Evolutionary conservation across 2,113 vertebrate genomes (phyloP).

Genomic region (Thinocorus orbignyianus): DNA sequence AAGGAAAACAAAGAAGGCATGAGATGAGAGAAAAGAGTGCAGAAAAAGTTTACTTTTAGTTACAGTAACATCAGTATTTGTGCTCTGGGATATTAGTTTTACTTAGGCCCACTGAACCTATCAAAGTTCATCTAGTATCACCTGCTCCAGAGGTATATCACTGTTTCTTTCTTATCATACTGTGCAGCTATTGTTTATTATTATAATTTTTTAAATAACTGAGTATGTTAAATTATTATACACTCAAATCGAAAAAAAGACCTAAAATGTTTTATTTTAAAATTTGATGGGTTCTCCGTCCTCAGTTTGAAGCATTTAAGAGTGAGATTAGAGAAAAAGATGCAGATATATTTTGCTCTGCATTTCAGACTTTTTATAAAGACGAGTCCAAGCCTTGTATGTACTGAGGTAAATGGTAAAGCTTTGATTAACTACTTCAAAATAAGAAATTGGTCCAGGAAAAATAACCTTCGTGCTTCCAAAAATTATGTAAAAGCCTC

Average conservation of each 20-base stretch:
- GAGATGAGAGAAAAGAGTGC: background rate
- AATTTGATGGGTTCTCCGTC: background rate
- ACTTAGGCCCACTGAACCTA: background rate
- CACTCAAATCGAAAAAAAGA: background rate
- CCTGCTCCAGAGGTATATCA: background rate
- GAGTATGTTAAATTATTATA: background rate
- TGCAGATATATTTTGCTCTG: background rate
- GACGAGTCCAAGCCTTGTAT: background rate
- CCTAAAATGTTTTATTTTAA: background rate
- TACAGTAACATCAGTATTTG: background rate
- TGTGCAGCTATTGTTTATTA: background rate
- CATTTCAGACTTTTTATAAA: background rate
- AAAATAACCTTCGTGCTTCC: background rate
- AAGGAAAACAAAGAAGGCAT: background rate
- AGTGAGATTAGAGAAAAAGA: background rate
- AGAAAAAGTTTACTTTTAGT: background rate
- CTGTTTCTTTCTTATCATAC: background rate
- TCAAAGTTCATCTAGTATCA: background rate
- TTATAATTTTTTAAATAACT: background rate
- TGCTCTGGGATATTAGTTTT: background rate
- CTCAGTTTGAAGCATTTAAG: background rate
- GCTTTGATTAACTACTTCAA: background rate
- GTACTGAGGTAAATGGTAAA: background rate
- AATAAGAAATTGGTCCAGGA: background rate
- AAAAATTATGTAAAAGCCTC: background rate